Base-by-base conservation (phyloP, 2,888 invertebrate genomes). In the Polydrusus pterygomalis region DNA sequence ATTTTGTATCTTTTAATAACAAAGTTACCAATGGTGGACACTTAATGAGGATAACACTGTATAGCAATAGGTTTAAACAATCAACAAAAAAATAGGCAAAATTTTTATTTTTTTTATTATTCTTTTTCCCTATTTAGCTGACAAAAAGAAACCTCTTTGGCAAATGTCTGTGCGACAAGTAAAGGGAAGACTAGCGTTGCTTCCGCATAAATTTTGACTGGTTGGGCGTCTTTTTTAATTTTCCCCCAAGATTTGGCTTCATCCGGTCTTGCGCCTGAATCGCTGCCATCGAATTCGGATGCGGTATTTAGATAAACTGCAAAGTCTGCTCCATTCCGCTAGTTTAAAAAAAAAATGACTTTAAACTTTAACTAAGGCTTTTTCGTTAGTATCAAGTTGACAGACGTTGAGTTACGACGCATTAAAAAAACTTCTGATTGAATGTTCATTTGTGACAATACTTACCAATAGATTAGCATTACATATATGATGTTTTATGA, bases 171-270 rank as follows among this genome's bases (percentile, higher is more conserved):
- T 2, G 95, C 98, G 0, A 99, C 97, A 75, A 99, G 89, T 69
- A 99, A 88, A 0, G 99, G 99, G 87, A 99, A 97, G 1, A 99
- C 92, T 60, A 99, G 89, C 45, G 95, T 95, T 2, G 98, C 98
- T 87, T 99, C 99, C 0, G 95, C 96, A 89, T 95, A 97, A 81
- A 94, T 91, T 88, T 99, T 99, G 0, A 98, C 96, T 0, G 98
- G 97, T 30, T 90, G 92, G 0, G 98, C 96, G 78, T 94, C 93
- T 79, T 92, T 92, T 83, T 93, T 93, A 75, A 99, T 98, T 89
- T 99, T 99, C 0, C 99, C 99, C 99, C 99, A 99, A 2, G 98
- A 98, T 0, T 98, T 92, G 0, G 99, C 99, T 88, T 99, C 99
- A 89, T 99, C 99, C 0, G 99, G 99, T 73, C 96, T 90, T 0